Conservation (phyloP, 2,113 vertebrate species). For the Dendrocopos noguchii region DNA sequence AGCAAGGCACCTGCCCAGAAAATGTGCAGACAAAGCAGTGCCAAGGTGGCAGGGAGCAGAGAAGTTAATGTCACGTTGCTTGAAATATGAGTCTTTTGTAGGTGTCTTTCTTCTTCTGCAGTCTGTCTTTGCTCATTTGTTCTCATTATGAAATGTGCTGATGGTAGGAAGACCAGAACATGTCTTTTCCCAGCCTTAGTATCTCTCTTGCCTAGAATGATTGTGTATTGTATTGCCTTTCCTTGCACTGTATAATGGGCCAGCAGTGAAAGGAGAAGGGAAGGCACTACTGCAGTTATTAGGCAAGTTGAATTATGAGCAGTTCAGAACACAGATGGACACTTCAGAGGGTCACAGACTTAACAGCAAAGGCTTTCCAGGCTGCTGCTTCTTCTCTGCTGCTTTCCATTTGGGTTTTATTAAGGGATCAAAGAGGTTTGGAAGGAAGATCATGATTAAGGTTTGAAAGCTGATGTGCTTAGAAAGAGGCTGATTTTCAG, state of each 20-base stretch:
- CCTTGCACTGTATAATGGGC: not conserved
- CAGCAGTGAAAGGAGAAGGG: not conserved
- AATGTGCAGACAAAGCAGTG: not conserved
- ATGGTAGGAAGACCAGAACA: not conserved
- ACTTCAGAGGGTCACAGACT: not conserved
- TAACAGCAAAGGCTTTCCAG: not conserved
- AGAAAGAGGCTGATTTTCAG: not conserved
- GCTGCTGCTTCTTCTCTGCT: slow-evolving; percentile 14
- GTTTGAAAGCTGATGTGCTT: slow-evolving; percentile 13
- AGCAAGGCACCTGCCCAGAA: not conserved
- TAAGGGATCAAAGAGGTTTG: slow-evolving; percentile 42
- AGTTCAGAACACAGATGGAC: slow-evolving; percentile 2
- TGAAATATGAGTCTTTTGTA: not conserved
- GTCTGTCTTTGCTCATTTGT: not conserved
- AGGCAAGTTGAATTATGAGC: not conserved
- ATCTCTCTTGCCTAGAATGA: not conserved
- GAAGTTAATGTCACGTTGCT: not conserved
- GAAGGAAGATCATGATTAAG: not conserved
- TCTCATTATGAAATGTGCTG: not conserved
- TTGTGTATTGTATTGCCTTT: not conserved
- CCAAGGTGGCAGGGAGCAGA: not conserved
- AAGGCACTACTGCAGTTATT: not conserved
- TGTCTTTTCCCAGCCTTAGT: not conserved
- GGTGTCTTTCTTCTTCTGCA: not conserved
- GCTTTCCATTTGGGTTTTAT: slow-evolving; percentile 15